These are phyloP conservation scores for Xenentodon cancila DNA, from an alignment of 2,797 vertebrate genomes.

Conservation along the genomic window DNA sequence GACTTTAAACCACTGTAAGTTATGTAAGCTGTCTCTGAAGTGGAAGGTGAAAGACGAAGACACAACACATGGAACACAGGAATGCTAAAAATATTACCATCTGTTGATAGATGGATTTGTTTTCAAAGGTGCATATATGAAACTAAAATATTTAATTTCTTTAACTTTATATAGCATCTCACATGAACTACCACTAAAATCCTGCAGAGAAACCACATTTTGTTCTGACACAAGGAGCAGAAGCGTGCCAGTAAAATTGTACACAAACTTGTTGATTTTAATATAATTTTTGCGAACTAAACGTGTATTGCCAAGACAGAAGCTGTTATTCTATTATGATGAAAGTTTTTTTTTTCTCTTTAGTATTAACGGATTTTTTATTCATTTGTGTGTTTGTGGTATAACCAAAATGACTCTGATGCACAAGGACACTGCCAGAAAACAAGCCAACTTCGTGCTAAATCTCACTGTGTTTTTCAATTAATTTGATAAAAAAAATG, in stretches of 20 bases:
- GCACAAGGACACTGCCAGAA: not conserved
- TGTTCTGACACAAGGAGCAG: too few species aligned
- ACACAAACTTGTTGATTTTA: not conserved
- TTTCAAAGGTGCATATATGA: slow-evolving; percentile 32
- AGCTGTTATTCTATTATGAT: not conserved
- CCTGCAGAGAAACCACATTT: too few species aligned
- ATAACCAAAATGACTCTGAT: too few species aligned
- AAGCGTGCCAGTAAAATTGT: too few species aligned
- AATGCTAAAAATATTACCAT: slow-evolving; percentile 46
- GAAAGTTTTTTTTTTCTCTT: not conserved
- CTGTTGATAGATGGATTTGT: slow-evolving; percentile 25
- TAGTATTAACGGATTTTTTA: not conserved
- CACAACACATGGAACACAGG: slow-evolving; percentile 20
- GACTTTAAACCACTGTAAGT: slow-evolving; percentile 49
- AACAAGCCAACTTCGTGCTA: not conserved
- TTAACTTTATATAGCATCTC: slow-evolving; percentile 40
- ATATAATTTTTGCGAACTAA: not conserved
- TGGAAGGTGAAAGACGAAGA: slow-evolving; percentile 42
- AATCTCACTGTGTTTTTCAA: slow-evolving; percentile 3
- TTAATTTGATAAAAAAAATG: not conserved
- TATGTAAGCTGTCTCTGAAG: slow-evolving; percentile 59
- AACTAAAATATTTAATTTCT: slow-evolving; percentile 43
- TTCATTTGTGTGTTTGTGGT: too few species aligned
- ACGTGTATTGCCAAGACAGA: not conserved
- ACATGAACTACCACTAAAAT: slow-evolving; percentile 16